phyloP scores from a whole-genome alignment of 2,888 invertebrate genomes.

The Leptopilina drosophilae region DNA sequence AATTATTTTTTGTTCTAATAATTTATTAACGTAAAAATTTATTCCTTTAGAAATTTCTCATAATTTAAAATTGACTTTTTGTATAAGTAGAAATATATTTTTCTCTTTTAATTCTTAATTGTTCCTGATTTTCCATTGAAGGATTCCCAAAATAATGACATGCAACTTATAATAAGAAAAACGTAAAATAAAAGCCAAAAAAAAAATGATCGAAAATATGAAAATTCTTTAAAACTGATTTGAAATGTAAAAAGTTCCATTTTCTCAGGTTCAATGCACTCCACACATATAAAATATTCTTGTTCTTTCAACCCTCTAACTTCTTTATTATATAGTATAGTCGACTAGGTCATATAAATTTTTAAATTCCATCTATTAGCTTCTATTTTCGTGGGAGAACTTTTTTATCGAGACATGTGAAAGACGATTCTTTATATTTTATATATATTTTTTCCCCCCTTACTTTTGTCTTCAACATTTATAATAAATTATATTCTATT shows the following conservation, averaged over 20 bases:
- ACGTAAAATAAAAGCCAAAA: not conserved
- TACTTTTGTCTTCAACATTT: too few species aligned
- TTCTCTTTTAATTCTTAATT: too few species aligned
- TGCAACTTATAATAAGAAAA: too few species aligned
- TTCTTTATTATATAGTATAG: not conserved
- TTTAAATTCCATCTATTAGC: constrained; percentile 13
- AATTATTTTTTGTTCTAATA: too few species aligned
- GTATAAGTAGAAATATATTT: too few species aligned
- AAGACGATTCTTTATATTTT: constrained; percentile 10
- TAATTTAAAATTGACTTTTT: too few species aligned
- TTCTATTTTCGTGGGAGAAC: constrained; percentile 4
- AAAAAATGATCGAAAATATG: not conserved
- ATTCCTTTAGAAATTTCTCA: too few species aligned
- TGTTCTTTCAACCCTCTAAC: not conserved
- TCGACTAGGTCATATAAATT: constrained; percentile 16
- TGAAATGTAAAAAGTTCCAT: not conserved
- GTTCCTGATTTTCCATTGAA: too few species aligned
- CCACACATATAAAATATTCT: not conserved
- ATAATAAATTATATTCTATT: too few species aligned
- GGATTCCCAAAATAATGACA: too few species aligned
- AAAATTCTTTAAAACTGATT: not conserved
- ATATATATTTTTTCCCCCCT: too few species aligned
- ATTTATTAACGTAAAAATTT: too few species aligned
- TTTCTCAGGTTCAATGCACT: not conserved
- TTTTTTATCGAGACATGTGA: not conserved